phyloP scores from a whole-genome alignment of 2,113 vertebrate genomes.

The Oceanodroma tethys region DNA sequence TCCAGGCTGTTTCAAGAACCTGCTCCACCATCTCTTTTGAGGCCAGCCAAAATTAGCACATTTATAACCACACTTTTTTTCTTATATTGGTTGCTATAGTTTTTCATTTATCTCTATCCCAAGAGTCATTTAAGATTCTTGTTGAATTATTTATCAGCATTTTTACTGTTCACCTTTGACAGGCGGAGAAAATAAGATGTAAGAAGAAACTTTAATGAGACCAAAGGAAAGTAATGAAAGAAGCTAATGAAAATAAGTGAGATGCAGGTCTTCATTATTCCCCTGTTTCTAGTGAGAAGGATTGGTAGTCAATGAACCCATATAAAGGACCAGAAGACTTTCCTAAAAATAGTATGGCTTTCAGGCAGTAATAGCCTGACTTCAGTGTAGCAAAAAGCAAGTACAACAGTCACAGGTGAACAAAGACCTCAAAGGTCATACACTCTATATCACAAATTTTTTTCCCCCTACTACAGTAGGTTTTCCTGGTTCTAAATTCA shows the following conservation, averaged over 20 bases:
- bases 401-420: not conserved
- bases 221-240: slow-evolving; percentile 27
- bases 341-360: not conserved
- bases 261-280: not conserved
- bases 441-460: fast-evolving
- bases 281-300: not conserved
- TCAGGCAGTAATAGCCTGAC: not conserved
- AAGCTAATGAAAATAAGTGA: slow-evolving; percentile 31
- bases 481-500: not conserved
- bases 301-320: not conserved
- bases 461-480: not conserved
- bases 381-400: not conserved
- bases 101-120: slow-evolving; percentile 34
- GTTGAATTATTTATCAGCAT: slow-evolving; percentile 46
- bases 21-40: not conserved
- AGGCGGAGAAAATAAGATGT: slow-evolving; percentile 47
- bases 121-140: not conserved
- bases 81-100: not conserved
- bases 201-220: slow-evolving; percentile 36
- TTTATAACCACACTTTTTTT: slow-evolving; percentile 6
- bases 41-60: slow-evolving; percentile 5
- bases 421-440: not conserved
- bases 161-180: slow-evolving; percentile 54
- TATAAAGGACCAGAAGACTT: not conserved
- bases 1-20: not conserved